Base-by-base conservation (phyloP, 53 echinoderm and acorn worm species). In the Patiria pectinifera region DNA sequence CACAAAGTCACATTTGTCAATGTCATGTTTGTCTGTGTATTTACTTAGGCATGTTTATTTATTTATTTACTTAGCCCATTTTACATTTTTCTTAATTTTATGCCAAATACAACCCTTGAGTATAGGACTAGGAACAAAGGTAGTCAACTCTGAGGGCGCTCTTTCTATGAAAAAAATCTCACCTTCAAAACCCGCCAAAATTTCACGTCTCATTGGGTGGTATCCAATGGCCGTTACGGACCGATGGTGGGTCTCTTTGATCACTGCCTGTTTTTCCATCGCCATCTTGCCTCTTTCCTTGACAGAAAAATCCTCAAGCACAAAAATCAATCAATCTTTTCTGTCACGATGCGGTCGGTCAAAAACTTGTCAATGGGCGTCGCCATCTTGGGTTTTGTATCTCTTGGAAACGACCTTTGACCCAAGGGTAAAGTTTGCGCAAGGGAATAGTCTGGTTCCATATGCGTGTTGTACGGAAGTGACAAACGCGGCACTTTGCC, bases 171-270 rank as follows among this genome's bases (percentile, higher is more conserved):
- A 69, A 69, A 69, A 69, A 69, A 18, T 4, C 59, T 12, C 76
- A 93, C 98, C 98, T 96, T 98, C 98, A 75, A 96, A 98, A 59
- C 98, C 98, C 15, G 96, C 98, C 71, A 96, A 71, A 18, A 98
- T 95, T 92, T 98, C 98, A 49, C 98, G 95, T 62, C 96, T 86
- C 48, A 95, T 81, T 43, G 98, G 98, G 78, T 98, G 96, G 89
- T 94, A 98, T 71, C 98, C 96, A 35, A 98, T 76, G 44, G 96
- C 98, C 16, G 98, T 98, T 15, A 98, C 95, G 35, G 95, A 92
- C 71, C 95, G 91, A 80, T 96, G 96, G 71, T 98, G 96, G 24
- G 98, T 98, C 18, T 96, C 98, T 71, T 94, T 98, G 45, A 98
- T 87, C 45, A 98, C 98, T 74, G 93, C 91, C 66, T 94, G 92